Conservation (phyloP, 2,113 vertebrate species). For the Pterocles orientalis region DNA sequence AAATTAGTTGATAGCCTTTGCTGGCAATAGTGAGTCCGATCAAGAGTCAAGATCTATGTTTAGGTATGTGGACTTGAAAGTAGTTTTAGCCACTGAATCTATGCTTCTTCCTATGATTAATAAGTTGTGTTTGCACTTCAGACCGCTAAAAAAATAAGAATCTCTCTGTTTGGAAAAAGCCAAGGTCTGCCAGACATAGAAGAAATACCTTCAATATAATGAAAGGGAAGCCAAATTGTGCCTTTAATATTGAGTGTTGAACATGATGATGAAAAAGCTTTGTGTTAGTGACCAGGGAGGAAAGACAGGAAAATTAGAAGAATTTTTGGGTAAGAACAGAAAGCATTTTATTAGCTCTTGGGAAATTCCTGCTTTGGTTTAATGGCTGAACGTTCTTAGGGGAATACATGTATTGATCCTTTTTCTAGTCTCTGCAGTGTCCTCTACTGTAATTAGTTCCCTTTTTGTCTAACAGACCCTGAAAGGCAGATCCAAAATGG, state of each 20-base stretch:
- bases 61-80: not conserved
- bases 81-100: not conserved
- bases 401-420: not conserved
- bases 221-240: not conserved
- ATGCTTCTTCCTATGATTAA: not conserved
- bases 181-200: not conserved
- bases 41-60: not conserved
- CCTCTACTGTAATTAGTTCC: constrained; percentile 45
- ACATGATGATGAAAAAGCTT: not conserved
- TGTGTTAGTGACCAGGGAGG: not conserved
- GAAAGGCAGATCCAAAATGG: constrained; percentile 31
- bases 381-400: constrained; percentile 6
- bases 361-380: constrained; percentile 17
- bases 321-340: not conserved
- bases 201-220: not conserved
- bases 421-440: constrained; percentile 20
- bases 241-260: not conserved
- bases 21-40: not conserved
- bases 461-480: constrained; percentile 7
- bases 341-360: not conserved
- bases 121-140: not conserved
- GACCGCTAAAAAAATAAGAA: not conserved
- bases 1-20: not conserved
- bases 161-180: not conserved
- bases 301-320: constrained; percentile 25